Evolutionary conservation across 2,888 invertebrate species (phyloP).

Genomic region (Luperina testacea): DNA sequence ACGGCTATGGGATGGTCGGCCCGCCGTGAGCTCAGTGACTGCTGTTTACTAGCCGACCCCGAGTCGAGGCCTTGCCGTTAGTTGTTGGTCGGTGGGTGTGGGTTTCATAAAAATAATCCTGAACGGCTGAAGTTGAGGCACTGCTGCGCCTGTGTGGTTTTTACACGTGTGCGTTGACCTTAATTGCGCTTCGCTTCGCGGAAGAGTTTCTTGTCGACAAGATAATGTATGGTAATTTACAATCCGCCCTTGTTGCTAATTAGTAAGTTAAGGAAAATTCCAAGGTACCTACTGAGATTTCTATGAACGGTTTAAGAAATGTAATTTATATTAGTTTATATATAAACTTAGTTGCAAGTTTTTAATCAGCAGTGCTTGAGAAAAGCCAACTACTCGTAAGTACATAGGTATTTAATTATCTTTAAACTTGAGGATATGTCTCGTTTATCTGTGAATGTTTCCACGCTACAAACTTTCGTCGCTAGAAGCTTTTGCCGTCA

Average conservation of each 20-base stretch:
- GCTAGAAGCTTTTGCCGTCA: not conserved
- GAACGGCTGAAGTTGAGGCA: too few relatives aligned
- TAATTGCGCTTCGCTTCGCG: not conserved
- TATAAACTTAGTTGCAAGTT: not conserved
- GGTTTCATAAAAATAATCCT: too few relatives aligned
- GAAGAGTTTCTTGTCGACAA: conserved; percentile 6
- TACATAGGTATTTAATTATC: not conserved
- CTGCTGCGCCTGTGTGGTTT: too few relatives aligned
- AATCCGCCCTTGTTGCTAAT: not conserved
- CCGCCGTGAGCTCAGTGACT: too few relatives aligned
- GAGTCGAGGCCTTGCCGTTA: too few relatives aligned
- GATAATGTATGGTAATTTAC: conserved; percentile 31
- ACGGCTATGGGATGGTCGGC: too few relatives aligned
- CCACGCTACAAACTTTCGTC: conserved; percentile 1
- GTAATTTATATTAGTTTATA: not conserved
- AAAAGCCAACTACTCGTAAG: not conserved
- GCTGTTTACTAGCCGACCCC: too few relatives aligned
- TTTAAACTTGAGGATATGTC: not conserved
- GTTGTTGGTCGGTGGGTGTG: too few relatives aligned
- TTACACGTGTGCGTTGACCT: too few relatives aligned
- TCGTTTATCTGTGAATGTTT: conserved; percentile 8
- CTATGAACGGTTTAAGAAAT: not conserved
- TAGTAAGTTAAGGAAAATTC: too few relatives aligned
- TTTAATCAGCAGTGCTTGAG: conserved; percentile 6
- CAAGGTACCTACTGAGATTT: conserved; percentile 4